These are phyloP conservation scores for Bilobella aurantiaca DNA, from an alignment of 1,140 invertebrate genomes.

Conservation along the genomic window DNA sequence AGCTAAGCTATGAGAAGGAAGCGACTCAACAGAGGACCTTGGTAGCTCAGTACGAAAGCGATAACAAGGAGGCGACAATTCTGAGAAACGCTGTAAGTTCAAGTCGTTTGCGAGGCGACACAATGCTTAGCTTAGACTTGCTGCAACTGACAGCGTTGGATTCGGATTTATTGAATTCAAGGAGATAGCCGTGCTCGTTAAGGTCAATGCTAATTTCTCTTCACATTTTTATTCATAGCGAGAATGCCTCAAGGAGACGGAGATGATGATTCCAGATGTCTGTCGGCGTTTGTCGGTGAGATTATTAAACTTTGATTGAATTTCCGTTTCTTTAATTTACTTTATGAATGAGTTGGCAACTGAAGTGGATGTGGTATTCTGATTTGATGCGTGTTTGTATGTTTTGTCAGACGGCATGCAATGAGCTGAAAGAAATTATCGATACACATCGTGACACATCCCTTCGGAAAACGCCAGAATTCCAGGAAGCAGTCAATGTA, in stretches of 20 bases:
- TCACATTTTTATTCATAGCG: not conserved
- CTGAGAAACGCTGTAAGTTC: not conserved
- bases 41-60: slow-evolving; percentile 64
- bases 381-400: too few species aligned
- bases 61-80: slow-evolving; percentile 41
- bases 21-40: slow-evolving; percentile 58
- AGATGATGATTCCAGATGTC: not conserved
- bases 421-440: not conserved
- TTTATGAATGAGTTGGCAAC: too few species aligned
- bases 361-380: too few species aligned
- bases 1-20: slow-evolving; percentile 75
- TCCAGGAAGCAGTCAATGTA: not conserved
- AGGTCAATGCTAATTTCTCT: not conserved
- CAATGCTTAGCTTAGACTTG: not conserved
- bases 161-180: too few species aligned
- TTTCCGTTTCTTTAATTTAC: not conserved
- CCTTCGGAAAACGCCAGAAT: not conserved
- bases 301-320: not conserved
- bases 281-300: not conserved
- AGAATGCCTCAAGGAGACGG: not conserved
- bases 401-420: not conserved
- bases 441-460: not conserved
- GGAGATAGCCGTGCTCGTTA: too few species aligned
- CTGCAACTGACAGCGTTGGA: not conserved
- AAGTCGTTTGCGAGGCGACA: not conserved